A percentile compares a stretch with the other conserved stretches of the same genome.
These are phyloP conservation scores for Limnephilus lunatus DNA, from an alignment of 2,888 invertebrate genomes.

Conservation along the genomic window DNA sequence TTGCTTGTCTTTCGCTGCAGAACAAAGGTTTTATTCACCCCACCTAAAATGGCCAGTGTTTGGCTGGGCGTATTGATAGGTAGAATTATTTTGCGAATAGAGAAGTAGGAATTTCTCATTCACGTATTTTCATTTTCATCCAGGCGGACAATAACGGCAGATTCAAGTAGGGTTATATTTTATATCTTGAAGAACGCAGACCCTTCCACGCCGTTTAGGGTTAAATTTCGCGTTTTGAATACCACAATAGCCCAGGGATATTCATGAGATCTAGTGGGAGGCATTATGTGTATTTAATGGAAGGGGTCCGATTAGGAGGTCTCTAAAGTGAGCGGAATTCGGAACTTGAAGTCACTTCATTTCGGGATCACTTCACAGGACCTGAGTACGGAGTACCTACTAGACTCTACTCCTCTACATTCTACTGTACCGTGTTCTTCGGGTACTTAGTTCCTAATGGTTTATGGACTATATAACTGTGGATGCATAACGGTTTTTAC, in stretches of 20 bases:
- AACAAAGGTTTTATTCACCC: too few relatives aligned
- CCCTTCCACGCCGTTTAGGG: neutral
- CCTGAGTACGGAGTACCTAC: neutral
- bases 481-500: neutral
- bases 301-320: neutral
- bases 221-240: neutral
- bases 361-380: neutral
- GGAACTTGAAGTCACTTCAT: neutral
- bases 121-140: neutral
- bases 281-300: neutral
- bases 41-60: too few relatives aligned
- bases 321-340: constrained; percentile 13
- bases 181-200: neutral
- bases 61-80: too few relatives aligned
- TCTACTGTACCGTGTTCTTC: neutral
- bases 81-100: too few relatives aligned
- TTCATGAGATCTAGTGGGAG: neutral
- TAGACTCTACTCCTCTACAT: neutral
- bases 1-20: too few relatives aligned
- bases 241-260: neutral
- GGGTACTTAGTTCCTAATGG: neutral
- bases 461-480: neutral
- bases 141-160: neutral
- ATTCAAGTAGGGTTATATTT: neutral
- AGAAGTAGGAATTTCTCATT: neutral